A percentile compares a stretch with the other conserved stretches of the same genome.
phyloP scores from a whole-genome alignment of 1,140 invertebrate species.

The Euschistus heros region DNA sequence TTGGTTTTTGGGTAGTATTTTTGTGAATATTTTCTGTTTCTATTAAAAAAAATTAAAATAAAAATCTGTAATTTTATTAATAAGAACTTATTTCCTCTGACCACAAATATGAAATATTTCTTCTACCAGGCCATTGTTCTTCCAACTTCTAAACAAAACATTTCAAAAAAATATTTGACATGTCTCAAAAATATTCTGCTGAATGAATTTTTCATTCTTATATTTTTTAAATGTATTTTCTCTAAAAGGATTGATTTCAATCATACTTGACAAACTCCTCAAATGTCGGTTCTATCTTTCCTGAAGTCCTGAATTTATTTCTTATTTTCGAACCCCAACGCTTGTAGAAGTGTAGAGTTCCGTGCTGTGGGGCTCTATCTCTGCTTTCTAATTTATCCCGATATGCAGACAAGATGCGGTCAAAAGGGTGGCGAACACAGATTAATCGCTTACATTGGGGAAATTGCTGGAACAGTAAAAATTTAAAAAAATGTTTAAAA shows the following conservation, averaged over 20 bases:
- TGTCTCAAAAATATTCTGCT: too few relatives aligned
- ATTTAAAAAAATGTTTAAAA: background rate
- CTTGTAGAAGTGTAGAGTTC: slow-evolving; percentile 59
- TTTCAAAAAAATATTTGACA: too few relatives aligned
- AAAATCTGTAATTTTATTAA: too few relatives aligned
- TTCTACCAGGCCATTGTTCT: too few relatives aligned
- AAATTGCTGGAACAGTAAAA: slow-evolving; percentile 24
- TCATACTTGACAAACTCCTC: slow-evolving; percentile 39
- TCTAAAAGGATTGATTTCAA: background rate
- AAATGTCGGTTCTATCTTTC: slow-evolving; percentile 49
- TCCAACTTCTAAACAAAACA: too few relatives aligned
- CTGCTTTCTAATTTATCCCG: slow-evolving; percentile 76
- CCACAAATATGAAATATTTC: too few relatives aligned
- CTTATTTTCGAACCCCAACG: slow-evolving; percentile 47
- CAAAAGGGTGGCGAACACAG: slow-evolving; percentile 80
- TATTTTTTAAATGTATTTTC: too few relatives aligned
- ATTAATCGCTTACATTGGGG: slow-evolving; percentile 34
- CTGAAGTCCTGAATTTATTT: slow-evolving; percentile 31
- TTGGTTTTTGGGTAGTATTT: too few relatives aligned
- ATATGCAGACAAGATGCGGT: slow-evolving; percentile 78
- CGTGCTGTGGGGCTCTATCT: slow-evolving; percentile 65
- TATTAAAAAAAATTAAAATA: too few relatives aligned
- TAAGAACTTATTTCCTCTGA: too few relatives aligned
- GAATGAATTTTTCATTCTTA: too few relatives aligned
- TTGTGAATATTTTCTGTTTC: too few relatives aligned